Percentiles rank a stretch among this genome's conserved stretches.
These are phyloP conservation scores for Loripinus fragilis DNA, from an alignment of 2,888 invertebrate species.

Conservation along the genomic window DNA sequence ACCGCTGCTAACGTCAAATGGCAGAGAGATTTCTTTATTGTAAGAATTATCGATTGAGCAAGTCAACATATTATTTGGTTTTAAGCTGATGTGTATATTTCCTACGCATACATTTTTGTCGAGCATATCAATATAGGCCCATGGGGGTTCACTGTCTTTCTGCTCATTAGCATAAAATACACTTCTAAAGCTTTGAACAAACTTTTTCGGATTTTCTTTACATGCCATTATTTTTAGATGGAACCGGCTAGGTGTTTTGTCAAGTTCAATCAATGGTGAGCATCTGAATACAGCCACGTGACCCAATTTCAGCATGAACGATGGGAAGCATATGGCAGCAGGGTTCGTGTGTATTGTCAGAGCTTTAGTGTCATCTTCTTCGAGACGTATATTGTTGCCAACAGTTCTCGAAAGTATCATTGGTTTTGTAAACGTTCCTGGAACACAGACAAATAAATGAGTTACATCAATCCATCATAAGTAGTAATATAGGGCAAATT, in stretches of 20 bases:
- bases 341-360: neutral
- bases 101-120: neutral
- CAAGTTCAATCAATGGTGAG: neutral
- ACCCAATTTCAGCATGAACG: neutral
- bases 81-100: neutral
- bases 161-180: neutral
- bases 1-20: neutral
- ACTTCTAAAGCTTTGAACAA: neutral
- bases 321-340: neutral
- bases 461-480: too few relatives aligned
- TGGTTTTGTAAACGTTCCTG: neutral
- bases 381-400: neutral
- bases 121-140: neutral
- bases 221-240: constrained; percentile 3
- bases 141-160: neutral
- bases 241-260: neutral
- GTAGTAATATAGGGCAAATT: too few relatives aligned
- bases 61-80: neutral
- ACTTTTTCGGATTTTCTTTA: neutral
- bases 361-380: neutral
- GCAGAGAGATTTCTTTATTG: neutral
- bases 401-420: neutral
- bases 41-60: neutral
- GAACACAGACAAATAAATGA: too few relatives aligned
- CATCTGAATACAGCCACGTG: neutral